Percentiles rank a stretch among this genome's conserved stretches.
These are phyloP conservation scores for Orientallactaga sibirica DNA, from an alignment of 2,797 vertebrate genomes.

Conservation along the genomic window DNA sequence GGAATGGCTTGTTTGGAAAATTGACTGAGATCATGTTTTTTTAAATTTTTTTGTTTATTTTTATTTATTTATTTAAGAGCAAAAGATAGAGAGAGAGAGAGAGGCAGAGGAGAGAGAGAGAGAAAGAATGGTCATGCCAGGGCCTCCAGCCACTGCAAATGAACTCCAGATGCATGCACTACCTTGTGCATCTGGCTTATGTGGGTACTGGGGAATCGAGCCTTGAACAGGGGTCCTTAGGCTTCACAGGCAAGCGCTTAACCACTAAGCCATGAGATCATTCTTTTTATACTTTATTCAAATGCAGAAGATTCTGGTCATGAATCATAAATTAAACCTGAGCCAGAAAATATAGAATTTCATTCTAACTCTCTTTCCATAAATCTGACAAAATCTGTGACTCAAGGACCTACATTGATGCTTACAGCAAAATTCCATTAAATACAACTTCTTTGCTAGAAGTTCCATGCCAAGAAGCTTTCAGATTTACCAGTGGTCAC, in stretches of 20 bases:
- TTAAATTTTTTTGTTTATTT: too few species aligned
- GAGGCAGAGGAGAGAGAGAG: too few species aligned
- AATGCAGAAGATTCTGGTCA: background rate
- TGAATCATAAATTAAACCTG: constrained; percentile 50
- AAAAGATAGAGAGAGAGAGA: too few species aligned
- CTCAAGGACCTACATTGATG: background rate
- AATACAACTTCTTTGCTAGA: background rate
- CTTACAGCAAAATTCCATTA: background rate
- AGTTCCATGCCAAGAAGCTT: background rate
- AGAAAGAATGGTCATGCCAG: too few species aligned
- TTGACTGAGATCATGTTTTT: background rate
- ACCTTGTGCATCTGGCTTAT: too few species aligned
- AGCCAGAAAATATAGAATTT: constrained; percentile 31
- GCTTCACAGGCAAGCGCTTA: too few species aligned
- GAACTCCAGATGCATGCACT: too few species aligned
- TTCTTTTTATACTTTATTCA: background rate
- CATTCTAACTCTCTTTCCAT: background rate
- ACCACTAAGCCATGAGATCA: too few species aligned
- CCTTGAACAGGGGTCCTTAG: too few species aligned
- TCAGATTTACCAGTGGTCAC: background rate
- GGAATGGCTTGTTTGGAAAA: background rate
- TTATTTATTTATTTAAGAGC: too few species aligned
- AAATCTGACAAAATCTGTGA: constrained; percentile 30
- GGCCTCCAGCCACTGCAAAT: too few species aligned
- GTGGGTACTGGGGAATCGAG: too few species aligned